phyloP scores from a whole-genome alignment of 2,888 invertebrate species.

The Thyatira batis region DNA sequence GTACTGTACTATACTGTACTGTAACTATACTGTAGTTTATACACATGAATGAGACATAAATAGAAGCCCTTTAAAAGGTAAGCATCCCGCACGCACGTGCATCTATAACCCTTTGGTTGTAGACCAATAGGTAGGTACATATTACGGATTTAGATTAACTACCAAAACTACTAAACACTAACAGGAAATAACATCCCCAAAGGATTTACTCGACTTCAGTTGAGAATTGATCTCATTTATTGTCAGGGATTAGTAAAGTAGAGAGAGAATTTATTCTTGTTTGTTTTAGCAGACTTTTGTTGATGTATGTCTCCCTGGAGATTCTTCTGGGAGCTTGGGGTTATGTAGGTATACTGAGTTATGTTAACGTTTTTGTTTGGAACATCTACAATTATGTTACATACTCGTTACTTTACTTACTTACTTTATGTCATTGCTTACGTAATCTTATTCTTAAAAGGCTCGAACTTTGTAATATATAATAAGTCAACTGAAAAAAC shows the following conservation, averaged over 20 bases:
- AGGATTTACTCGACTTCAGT: not conserved
- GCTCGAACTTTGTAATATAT: no score
- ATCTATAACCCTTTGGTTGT: not conserved
- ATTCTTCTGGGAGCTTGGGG: no score
- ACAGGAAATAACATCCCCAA: not conserved
- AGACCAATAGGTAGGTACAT: slow-evolving; percentile 1
- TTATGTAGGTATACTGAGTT: no score
- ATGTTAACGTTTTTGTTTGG: no score
- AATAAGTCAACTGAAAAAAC: no score
- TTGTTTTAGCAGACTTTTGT: not conserved
- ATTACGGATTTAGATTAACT: not conserved
- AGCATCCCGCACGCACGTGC: not conserved
- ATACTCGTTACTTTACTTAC: no score
- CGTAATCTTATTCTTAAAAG: no score
- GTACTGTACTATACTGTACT: no score
- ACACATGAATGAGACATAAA: not conserved
- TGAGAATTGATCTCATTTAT: not conserved
- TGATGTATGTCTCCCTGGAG: no score
- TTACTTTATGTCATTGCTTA: no score
- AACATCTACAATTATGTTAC: no score
- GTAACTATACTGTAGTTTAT: not conserved
- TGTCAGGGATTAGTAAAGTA: not conserved
- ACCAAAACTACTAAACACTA: not conserved
- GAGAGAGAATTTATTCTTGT: not conserved
- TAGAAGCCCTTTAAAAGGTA: not conserved